Evolutionary conservation across 2,888 invertebrate genomes (phyloP).

Genomic region (Lordiphosa andalusiaca): DNA sequence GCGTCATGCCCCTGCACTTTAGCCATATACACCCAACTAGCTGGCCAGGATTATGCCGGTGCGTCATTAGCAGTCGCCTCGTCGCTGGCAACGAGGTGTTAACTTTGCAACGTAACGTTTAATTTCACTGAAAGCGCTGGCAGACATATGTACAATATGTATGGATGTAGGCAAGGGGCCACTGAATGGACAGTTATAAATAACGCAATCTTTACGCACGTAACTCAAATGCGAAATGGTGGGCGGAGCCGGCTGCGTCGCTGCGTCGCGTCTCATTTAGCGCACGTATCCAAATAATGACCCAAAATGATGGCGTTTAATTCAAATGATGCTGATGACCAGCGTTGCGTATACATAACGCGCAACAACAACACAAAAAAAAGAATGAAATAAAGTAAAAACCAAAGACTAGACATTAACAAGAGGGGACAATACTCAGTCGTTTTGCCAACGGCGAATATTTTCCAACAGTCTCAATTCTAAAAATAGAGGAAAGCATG

Average conservation of each 20-base stretch:
- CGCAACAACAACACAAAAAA: slow-evolving; percentile 7
- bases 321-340: slow-evolving; percentile 68
- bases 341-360: slow-evolving; percentile 43
- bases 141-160: slow-evolving; percentile 35
- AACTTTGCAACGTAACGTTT: slow-evolving; percentile 65
- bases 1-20: slow-evolving; percentile 23
- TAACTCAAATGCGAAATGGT: slow-evolving; percentile 68
- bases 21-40: background rate
- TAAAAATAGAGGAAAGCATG: too few species aligned
- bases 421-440: background rate
- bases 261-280: slow-evolving; percentile 74
- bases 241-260: slow-evolving; percentile 26
- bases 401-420: background rate
- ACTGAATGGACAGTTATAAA: slow-evolving; percentile 58
- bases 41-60: slow-evolving; percentile 18
- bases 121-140: slow-evolving; percentile 54
- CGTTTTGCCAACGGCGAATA: too few species aligned
- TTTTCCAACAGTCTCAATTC: too few species aligned
- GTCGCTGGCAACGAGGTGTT: slow-evolving; percentile 50
- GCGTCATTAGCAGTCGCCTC: slow-evolving; percentile 43
- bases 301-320: slow-evolving; percentile 76
- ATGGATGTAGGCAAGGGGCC: background rate
- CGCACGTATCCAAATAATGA: slow-evolving; percentile 77
- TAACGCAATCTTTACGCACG: slow-evolving; percentile 75
- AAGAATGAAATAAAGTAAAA: slow-evolving; percentile 24